Evolutionary conservation across 2,888 invertebrate genomes (phyloP), one percentile per base, ranked within the genome.

Genomic region (Spodoptera exigua): DNA sequence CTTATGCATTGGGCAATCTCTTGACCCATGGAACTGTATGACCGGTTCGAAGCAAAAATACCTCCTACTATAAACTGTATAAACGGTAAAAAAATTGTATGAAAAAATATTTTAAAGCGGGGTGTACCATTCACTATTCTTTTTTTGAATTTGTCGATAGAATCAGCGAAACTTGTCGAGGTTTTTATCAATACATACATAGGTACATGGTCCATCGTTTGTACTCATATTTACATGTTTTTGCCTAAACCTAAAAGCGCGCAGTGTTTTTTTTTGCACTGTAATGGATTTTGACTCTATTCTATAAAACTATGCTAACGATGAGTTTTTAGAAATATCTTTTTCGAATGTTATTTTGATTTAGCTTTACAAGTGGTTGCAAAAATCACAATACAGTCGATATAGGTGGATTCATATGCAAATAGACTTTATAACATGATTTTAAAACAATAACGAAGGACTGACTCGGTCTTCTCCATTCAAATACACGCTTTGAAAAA

Each of bases 161-260:
- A 48, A 54, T 63, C 27, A 12, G 18, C 44, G n/a, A 40, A 66
- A 52, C 17, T 46, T 58, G 48, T 49, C 39, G 46, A 49, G 36
- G 32, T 61, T 70, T 70, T 58, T 37, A 65, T 56, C 46, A 61
- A 66, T 51, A 51, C 16, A 54, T 44, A 27, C 35, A 61, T 56
- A 43, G 56, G 62, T 51, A 51, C 17, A 54, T 41, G 46, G 46
- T 51, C 16, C 45, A 34, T 52, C 35, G 46, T 56, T 62, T 54
- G 14, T 37, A 56, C 37, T 35, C 46, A 47, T 47, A 67, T 70
- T 71, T 67, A 47, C 71, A 71, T 71, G 67, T 67, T 67, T 60
- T 62, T 67, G 56, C 59, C 56, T 71, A 67, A 71, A 67, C 56
- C 51, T 47, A 56, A 70, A 69, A 70, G 52, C 70, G 39, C 51